Evolutionary conservation across 2,797 vertebrate species (phyloP).

Genomic region (Anisognathus igniventris): DNA sequence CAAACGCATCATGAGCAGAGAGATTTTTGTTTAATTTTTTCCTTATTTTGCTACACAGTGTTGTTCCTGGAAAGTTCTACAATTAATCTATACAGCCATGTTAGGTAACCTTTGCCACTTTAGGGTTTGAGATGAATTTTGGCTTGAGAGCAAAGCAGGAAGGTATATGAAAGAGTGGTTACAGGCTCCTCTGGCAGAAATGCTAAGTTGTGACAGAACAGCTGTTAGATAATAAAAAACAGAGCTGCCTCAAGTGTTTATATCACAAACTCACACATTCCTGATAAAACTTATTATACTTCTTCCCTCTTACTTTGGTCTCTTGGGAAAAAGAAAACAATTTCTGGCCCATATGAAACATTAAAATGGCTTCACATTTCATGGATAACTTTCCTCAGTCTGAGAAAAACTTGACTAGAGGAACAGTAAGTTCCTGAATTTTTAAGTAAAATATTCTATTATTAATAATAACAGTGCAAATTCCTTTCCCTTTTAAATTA

Average conservation of each 20-base stretch:
- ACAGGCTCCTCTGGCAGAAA: neutral
- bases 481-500: constrained; percentile 9
- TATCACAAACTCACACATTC: neutral
- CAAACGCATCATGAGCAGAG: neutral
- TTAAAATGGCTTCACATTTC: neutral
- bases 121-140: neutral
- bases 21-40: neutral
- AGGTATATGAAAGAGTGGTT: neutral
- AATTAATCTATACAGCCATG: neutral
- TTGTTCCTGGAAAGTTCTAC: neutral
- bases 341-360: neutral
- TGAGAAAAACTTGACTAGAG: constrained; percentile 34
- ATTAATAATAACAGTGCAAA: constrained; percentile 52
- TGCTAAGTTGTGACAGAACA: neutral
- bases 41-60: neutral
- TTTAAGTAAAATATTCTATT: constrained; percentile 51
- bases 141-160: neutral
- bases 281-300: neutral
- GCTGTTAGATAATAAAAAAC: neutral
- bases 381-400: constrained; percentile 10
- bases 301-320: neutral
- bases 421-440: constrained; percentile 41
- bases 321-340: neutral
- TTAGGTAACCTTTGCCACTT: neutral
- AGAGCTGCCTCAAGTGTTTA: neutral